phyloP scores from a whole-genome alignment of 2,797 vertebrate genomes.

The Clarias laeviceps region DNA sequence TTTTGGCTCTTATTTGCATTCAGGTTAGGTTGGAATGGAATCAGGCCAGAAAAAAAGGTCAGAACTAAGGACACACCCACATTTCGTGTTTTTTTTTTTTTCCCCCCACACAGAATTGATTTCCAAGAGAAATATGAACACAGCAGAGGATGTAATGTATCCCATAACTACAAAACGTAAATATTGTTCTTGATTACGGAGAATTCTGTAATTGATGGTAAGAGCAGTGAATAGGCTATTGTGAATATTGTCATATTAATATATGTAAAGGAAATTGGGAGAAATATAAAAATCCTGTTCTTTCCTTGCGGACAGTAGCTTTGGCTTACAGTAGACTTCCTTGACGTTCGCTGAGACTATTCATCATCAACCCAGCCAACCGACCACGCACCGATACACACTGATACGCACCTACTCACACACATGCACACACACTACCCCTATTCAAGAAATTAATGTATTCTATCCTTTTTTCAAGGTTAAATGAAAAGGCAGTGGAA shows the following conservation, averaged over 20 bases:
- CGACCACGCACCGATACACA: slow-evolving; percentile 7
- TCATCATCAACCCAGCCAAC: slow-evolving; percentile 29
- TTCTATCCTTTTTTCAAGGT: slow-evolving; percentile 40
- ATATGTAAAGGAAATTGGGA: slow-evolving; percentile 15
- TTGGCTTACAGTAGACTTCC: slow-evolving; percentile 27
- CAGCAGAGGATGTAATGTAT: background rate
- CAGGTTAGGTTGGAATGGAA: background rate
- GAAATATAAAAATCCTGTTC: background rate
- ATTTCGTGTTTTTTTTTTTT: background rate
- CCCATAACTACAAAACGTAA: background rate
- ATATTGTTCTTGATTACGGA: slow-evolving; percentile 12
- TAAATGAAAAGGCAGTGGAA: slow-evolving; percentile 28
- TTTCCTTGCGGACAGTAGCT: background rate
- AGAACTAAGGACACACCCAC: background rate
- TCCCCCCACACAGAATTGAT: background rate
- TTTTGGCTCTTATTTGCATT: slow-evolving; percentile 6
- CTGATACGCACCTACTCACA: background rate
- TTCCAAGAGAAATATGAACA: slow-evolving; percentile 1
- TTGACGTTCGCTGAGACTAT: slow-evolving; percentile 26
- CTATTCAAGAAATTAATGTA: slow-evolving; percentile 20
- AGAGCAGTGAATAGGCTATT: background rate
- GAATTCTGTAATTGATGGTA: background rate
- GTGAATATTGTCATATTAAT: slow-evolving; percentile 5
- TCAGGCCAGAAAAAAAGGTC: background rate
- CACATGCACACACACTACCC: background rate